A percentile compares a stretch with the other conserved stretches of the same genome.
Conservation (phyloP, 1,140 invertebrate genomes). For the Drosophila saltans region DNA sequence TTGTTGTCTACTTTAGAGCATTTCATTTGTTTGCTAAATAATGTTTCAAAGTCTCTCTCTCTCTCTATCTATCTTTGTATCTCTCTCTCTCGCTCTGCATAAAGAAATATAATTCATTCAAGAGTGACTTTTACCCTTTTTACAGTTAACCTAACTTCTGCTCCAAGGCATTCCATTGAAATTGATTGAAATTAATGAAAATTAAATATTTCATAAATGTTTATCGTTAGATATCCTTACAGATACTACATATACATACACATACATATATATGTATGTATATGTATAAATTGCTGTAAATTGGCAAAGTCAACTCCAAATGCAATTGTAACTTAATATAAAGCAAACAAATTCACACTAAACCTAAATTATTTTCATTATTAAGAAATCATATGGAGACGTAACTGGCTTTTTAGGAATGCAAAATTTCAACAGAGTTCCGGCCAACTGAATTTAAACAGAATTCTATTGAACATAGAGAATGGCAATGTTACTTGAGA, state of each 20-base stretch:
- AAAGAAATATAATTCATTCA: not conserved
- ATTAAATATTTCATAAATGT: slow-evolving; percentile 14
- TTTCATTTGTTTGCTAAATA: slow-evolving; percentile 48
- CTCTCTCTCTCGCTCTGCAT: not conserved
- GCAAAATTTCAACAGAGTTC: too few relatives aligned
- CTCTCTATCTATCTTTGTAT: not conserved
- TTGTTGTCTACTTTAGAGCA: slow-evolving; percentile 51
- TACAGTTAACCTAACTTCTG: not conserved
- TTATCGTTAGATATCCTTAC: slow-evolving; percentile 2
- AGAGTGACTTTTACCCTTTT: not conserved
- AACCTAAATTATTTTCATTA: too few relatives aligned
- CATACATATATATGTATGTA: not conserved
- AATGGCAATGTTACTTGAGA: too few relatives aligned
- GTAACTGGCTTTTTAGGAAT: too few relatives aligned
- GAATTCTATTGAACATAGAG: too few relatives aligned
- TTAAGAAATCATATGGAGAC: too few relatives aligned
- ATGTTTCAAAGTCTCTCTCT: not conserved
- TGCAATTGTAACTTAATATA: not conserved
- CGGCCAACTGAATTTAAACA: too few relatives aligned
- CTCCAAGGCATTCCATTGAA: slow-evolving; percentile 27
- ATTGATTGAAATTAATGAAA: slow-evolving; percentile 29
- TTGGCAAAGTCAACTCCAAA: not conserved
- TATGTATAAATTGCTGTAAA: slow-evolving; percentile 2
- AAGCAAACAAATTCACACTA: not conserved
- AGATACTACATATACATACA: not conserved